These are phyloP conservation scores for Ardeotis arabs DNA, from an alignment of 2,113 vertebrate species.

Conservation along the genomic window DNA sequence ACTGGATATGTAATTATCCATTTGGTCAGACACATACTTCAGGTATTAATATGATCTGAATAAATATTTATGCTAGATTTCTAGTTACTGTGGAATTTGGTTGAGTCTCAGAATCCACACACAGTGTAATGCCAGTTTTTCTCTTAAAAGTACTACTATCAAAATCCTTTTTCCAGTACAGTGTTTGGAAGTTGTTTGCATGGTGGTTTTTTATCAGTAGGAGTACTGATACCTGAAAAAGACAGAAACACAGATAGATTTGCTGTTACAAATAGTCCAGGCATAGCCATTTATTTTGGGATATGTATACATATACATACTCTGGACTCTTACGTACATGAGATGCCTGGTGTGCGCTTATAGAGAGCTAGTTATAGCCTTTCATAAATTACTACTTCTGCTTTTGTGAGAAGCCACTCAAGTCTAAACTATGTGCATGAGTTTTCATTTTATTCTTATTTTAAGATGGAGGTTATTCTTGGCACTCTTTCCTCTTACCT, in stretches of 20 bases:
- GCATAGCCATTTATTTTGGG: not conserved
- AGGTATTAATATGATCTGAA: not conserved
- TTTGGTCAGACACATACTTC: not conserved
- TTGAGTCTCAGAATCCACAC: not conserved
- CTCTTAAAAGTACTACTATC: conserved; percentile 6
- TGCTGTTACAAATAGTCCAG: not conserved
- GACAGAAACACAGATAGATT: not conserved
- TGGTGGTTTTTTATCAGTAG: not conserved
- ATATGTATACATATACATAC: not conserved
- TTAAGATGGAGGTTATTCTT: not conserved
- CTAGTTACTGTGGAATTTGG: not conserved
- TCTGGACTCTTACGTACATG: not conserved
- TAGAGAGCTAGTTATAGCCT: not conserved
- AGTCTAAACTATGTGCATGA: not conserved
- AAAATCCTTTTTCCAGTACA: not conserved
- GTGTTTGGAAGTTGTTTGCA: conserved; percentile 30
- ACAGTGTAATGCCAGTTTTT: not conserved
- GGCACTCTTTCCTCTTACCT: not conserved
- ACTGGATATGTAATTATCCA: not conserved
- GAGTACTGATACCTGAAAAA: not conserved
- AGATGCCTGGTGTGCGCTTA: not conserved
- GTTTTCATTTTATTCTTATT: not conserved
- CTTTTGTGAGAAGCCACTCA: not conserved
- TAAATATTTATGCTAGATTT: not conserved
- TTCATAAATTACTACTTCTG: not conserved